Base-by-base conservation (phyloP, 35 echinoderm and acorn worm genomes). In the Anneissia japonica region DNA sequence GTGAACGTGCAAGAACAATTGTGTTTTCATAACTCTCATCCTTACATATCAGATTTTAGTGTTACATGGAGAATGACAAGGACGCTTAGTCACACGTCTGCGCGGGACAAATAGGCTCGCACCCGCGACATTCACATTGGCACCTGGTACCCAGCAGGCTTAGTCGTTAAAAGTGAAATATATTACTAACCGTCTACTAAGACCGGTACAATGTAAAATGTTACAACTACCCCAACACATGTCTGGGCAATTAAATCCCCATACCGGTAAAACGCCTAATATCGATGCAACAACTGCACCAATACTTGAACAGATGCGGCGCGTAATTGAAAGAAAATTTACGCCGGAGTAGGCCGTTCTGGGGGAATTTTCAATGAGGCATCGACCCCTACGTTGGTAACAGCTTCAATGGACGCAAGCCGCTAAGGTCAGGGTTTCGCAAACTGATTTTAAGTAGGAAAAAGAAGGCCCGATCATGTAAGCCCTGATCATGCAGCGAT, bases 251-350 rank as follows among this genome's bases (percentile, higher is more conserved):
- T 64, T 64, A 64, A 6, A 19, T 64, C 9, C 40, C 21, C 51
- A 64, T 64, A 64, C 51, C 26, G 1, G 26, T 64, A 64, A 64
- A 64, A 64, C 51, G 51, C 51, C 51, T 64, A 64, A 64, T 64
- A 64, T 64, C 51, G 51, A 12, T 64, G 51, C 51, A 64, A 64
- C 51, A 64, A 64, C 51, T 64, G 51, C 51, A 64, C 51, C 51
- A 64, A 64, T 64, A 64, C 51, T 19, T 64, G 26, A 64, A 6
- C 51, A 64, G 51, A 64, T 64, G 51, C 51, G 51, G 10, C 19
- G 51, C 51, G 51, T 64, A 64, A 64, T 64, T 64, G 51, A 64
- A 64, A 64, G 51, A 64, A 64, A 64, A 64, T 64, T 64, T 64
- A 64, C 51, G 51, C 51, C 6, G 51, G 51, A 64, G 51, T 64